Evolutionary conservation across 2,888 invertebrate species (phyloP).

Genomic region (Caenorhabditis wallacei): DNA sequence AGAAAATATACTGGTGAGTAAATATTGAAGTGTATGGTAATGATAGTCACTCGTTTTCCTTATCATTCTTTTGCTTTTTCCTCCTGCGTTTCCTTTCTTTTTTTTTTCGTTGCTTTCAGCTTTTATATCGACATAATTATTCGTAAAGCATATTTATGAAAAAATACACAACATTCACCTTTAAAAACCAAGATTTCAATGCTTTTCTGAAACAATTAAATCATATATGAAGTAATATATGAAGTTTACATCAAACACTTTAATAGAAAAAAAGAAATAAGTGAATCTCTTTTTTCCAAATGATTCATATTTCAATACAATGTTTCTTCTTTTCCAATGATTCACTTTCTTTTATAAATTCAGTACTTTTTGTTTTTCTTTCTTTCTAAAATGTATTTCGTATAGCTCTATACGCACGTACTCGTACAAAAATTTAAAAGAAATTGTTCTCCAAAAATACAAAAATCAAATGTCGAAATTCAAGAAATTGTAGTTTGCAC

Average conservation of each 20-base stretch:
- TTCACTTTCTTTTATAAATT: background rate
- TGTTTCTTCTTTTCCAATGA: background rate
- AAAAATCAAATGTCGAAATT: background rate
- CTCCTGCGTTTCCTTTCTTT: background rate
- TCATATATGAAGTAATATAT: no score
- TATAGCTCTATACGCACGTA: background rate
- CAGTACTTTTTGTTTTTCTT: background rate
- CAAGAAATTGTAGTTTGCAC: no score
- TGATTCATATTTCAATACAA: no score
- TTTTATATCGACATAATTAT: no score
- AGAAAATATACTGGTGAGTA: constrained; percentile 42
- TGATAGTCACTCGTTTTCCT: background rate
- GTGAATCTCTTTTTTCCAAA: no score
- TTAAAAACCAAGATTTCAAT: no score
- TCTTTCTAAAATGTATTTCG: background rate
- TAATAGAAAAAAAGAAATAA: no score
- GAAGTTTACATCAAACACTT: no score
- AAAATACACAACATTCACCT: no score
- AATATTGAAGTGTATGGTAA: background rate
- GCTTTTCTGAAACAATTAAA: no score
- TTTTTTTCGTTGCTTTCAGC: background rate
- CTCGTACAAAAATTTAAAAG: background rate
- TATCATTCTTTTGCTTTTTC: background rate
- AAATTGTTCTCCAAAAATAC: background rate
- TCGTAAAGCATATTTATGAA: no score